Base-by-base conservation (phyloP, 2,797 vertebrate genomes). In the Phrynocephalus guinanensis region DNA sequence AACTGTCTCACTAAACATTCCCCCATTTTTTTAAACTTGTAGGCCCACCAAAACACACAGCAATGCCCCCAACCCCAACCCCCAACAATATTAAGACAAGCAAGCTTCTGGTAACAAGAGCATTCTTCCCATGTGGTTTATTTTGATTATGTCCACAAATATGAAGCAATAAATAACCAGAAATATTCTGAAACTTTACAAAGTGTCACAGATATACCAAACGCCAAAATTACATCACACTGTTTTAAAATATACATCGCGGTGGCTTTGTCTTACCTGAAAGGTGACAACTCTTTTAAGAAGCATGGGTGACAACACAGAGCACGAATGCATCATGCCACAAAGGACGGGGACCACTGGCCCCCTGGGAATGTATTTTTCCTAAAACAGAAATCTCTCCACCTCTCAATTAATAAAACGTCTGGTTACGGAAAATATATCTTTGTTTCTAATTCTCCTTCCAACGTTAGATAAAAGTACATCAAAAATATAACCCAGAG, bases 111-210 rank as follows among this genome's bases (percentile, higher is more conserved):
- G 24, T 38, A 82, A 33, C 3, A 0, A 18, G 70, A 0, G n/a
- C n/a, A 50, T 48, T 52, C 2, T 5, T 1, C 71, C 3, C 26
- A 1, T 18, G 79, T 63, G 60, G 6, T 95, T 95, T 95, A 95
- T 89, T 95, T 2, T 0, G 1, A 71, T 3, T 1, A 63, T 0
- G 63, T 44, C 60, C 83, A 75, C 80, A 76, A 48, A 50, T 18
- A 56, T 66, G n/a, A 80, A 86, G 83, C 77, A 20, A 80, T 52
- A 33, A 86, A 22, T 6, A 86, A 70, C 66, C 3, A 63, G 72
- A 81, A 67, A 44, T 52, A 33, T 1, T 8, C 50, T 67, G 1
- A 87, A 81, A 79, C 0, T 70, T 52, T 66, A 89, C 83, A 48
- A 87, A 72, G 82, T 11, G 1, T 30, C 88, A 91, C 33, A 8